Conservation (phyloP, 2,888 invertebrate genomes). For the Noctua janthina region DNA sequence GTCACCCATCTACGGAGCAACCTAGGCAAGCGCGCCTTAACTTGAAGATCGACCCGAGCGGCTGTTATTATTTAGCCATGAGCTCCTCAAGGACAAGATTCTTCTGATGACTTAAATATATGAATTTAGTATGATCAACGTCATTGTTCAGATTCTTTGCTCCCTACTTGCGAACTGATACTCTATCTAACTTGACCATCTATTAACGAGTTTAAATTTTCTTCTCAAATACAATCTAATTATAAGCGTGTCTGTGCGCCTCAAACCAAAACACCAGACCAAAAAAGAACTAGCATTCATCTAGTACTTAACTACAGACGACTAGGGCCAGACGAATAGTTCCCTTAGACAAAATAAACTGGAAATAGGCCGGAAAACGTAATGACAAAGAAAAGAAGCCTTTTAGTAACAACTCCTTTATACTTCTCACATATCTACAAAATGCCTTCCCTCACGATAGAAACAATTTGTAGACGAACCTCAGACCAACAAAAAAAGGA, state of each 20-base stretch:
- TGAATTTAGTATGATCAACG: background rate
- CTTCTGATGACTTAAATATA: no score
- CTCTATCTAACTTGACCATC: background rate
- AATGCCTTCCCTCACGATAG: slow-evolving; percentile 14
- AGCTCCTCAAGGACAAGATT: no score
- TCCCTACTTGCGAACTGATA: background rate
- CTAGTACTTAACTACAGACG: slow-evolving; percentile 6
- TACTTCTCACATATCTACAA: background rate
- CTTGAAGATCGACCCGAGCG: no score
- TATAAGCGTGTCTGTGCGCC: background rate
- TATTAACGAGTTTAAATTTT: background rate
- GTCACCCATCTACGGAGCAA: no score
- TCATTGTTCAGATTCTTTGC: background rate
- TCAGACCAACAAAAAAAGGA: no score
- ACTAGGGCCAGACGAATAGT: slow-evolving; percentile 6
- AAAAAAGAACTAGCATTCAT: background rate
- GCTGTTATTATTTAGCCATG: no score
- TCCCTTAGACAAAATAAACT: slow-evolving; percentile 18
- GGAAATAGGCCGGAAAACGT: slow-evolving; percentile 8
- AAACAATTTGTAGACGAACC: background rate
- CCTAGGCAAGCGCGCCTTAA: no score
- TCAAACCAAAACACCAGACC: background rate
- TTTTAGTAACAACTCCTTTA: slow-evolving; percentile 4
- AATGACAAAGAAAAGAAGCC: slow-evolving; percentile 32
- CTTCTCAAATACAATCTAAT: background rate